These are phyloP conservation scores for Hyles lineata DNA, from an alignment of 2,888 invertebrate genomes.

Conservation along the genomic window DNA sequence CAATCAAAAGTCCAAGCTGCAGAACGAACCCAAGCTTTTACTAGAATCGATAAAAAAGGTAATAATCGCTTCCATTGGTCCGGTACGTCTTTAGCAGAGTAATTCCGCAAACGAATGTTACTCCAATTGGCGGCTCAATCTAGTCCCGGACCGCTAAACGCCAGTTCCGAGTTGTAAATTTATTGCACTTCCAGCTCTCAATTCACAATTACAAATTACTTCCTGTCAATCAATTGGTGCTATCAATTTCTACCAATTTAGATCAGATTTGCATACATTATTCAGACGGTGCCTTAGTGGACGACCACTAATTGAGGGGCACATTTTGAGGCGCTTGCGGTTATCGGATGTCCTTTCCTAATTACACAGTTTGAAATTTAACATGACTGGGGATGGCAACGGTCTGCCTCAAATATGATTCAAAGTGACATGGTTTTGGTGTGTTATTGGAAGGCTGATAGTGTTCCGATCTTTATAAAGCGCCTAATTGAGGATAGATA, in stretches of 20 bases:
- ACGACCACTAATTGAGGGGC: constrained; percentile 36
- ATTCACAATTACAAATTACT: constrained; percentile 20
- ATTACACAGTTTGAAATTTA: constrained; percentile 29
- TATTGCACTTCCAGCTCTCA: constrained; percentile 18
- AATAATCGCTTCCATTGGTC: not conserved
- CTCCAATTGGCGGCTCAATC: constrained; percentile 5
- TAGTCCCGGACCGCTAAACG: constrained; percentile 6
- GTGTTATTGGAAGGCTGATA: too few relatives aligned
- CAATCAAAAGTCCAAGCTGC: not conserved
- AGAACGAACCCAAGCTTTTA: not conserved
- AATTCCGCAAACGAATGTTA: constrained; percentile 11
- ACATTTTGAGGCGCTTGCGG: constrained; percentile 34
- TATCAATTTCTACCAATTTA: constrained; percentile 31
- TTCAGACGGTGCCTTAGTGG: constrained; percentile 29
- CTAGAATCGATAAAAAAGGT: not conserved
- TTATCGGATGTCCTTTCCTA: constrained; percentile 34
- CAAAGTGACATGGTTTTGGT: not conserved
- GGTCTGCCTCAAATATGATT: not conserved
- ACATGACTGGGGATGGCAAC: constrained; percentile 15
- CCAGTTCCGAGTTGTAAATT: constrained; percentile 13
- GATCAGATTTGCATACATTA: constrained; percentile 28
- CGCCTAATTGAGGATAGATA: too few relatives aligned
- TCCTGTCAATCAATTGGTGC: constrained; percentile 28
- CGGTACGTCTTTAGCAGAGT: constrained; percentile 16
- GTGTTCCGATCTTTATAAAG: too few relatives aligned